Percentiles rank a stretch among this genome's conserved stretches.
These are phyloP conservation scores for Margaritifera margaritifera DNA, from an alignment of 2,888 invertebrate genomes.

Conservation along the genomic window DNA sequence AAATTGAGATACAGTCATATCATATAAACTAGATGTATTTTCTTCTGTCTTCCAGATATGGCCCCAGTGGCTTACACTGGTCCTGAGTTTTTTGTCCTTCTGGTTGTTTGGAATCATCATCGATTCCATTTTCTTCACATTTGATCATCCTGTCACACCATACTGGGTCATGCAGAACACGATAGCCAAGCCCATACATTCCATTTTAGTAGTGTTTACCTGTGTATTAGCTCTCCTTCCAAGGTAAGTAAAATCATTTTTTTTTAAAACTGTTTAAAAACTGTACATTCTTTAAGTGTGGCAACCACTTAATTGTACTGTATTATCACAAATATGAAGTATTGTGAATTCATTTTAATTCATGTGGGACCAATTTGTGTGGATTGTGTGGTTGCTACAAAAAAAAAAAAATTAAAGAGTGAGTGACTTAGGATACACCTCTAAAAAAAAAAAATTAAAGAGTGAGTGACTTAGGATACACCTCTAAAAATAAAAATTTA, in stretches of 20 bases:
- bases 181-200: conserved; percentile 83
- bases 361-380: not conserved
- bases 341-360: not conserved
- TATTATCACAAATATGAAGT: not conserved
- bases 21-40: too few species aligned
- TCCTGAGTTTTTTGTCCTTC: conserved; percentile 85
- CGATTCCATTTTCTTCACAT: conserved; percentile 86
- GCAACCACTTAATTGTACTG: not conserved
- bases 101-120: conserved; percentile 87
- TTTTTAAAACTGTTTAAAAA: not conserved
- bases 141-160: conserved; percentile 88
- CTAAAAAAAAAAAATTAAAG: too few species aligned
- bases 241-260: conserved; percentile 43
- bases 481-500: too few species aligned
- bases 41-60: conserved; percentile 54
- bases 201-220: conserved; percentile 85
- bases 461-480: too few species aligned
- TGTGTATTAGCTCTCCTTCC: conserved; percentile 80
- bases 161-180: conserved; percentile 90
- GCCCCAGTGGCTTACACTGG: conserved; percentile 61
- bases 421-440: too few species aligned
- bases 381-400: not conserved
- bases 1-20: too few species aligned
- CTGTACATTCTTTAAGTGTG: not conserved
- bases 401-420: too few species aligned